phyloP scores from a whole-genome alignment of 2,888 invertebrate genomes.

The Limnephilus auricula region DNA sequence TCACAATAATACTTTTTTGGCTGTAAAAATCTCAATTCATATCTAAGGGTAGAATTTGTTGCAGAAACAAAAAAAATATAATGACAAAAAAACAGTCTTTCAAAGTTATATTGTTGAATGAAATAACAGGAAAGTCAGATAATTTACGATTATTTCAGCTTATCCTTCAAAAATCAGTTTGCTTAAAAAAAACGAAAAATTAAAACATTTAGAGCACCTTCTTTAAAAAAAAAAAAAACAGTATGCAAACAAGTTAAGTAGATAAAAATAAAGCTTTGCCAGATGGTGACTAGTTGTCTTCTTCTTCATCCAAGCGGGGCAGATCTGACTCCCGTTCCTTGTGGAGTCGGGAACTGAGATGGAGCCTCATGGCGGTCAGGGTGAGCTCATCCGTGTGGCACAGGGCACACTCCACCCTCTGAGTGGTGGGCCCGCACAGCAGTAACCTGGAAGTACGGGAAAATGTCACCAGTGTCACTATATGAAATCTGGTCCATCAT shows the following conservation, averaged over 20 bases:
- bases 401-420: slow-evolving; percentile 75
- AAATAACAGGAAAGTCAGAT: neutral
- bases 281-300: neutral
- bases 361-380: slow-evolving; percentile 75
- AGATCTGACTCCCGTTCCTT: slow-evolving; percentile 73
- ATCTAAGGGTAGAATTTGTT: neutral
- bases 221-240: neutral
- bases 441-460: slow-evolving; percentile 1
- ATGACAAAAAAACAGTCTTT: neutral
- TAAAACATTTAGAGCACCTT: neutral
- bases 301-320: neutral
- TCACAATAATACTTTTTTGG: too few species aligned
- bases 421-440: slow-evolving; percentile 12
- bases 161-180: neutral
- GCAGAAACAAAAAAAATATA: neutral
- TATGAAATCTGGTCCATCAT: neutral
- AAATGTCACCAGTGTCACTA: neutral
- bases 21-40: too few species aligned
- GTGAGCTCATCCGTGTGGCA: slow-evolving; percentile 73
- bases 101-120: neutral
- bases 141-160: neutral
- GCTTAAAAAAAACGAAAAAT: neutral
- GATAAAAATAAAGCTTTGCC: neutral
- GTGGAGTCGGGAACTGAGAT: slow-evolving; percentile 75
- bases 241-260: neutral